Base-by-base conservation (phyloP, 2,888 invertebrate genomes). In the Copidosoma aretas region DNA sequence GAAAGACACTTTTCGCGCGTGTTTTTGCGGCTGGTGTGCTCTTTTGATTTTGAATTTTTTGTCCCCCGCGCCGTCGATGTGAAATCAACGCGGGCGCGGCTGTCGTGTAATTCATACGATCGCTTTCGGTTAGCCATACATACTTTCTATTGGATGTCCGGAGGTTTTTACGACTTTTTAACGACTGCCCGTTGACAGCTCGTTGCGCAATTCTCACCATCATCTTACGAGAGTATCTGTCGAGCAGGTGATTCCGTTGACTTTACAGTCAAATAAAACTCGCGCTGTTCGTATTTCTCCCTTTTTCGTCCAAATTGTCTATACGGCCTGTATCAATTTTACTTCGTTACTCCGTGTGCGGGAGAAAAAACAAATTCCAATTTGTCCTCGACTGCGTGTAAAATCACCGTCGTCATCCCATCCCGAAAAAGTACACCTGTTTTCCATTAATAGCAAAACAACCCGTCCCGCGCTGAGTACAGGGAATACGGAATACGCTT, bases 181-280 rank as follows among this genome's bases (percentile, higher is more conserved):
- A 64, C 52, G 19, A 1, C 39, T n/a, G n/a, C n/a, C 10, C 43
- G 43, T 41, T 52, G 53, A 53, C 64, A 43, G 52, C 41, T 59
- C 49, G 24, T 58, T 59, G 52, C 53, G 59, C 39, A 65, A 65
- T 60, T 43, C 52, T 21, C 19, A 43, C 51, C 59, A 41, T 8
- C 32, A 32, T 32, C 32, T 8, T 8, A 8, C 32, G 32, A 32
- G 32, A n/a, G 21, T 58, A 22, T 57, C 57, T 58, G 39, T 51
- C 21, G n/a, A 10, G 41, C 22, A 15, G 19, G 19, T 43, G 53
- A 59, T 58, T 53, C 53, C 43, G 59, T 65, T 65, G 53, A 65
- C 59, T 65, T 53, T 43, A 60, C n/a, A 49, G 10, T 2, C 4
- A 3, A 32, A 32, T 32, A 32, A 32, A 32, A 32, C 32, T 3